Evolutionary conservation across 2,113 vertebrate genomes (phyloP), one percentile per base, ranked within the genome.

Genomic region (Emydocephalus ijimae): DNA sequence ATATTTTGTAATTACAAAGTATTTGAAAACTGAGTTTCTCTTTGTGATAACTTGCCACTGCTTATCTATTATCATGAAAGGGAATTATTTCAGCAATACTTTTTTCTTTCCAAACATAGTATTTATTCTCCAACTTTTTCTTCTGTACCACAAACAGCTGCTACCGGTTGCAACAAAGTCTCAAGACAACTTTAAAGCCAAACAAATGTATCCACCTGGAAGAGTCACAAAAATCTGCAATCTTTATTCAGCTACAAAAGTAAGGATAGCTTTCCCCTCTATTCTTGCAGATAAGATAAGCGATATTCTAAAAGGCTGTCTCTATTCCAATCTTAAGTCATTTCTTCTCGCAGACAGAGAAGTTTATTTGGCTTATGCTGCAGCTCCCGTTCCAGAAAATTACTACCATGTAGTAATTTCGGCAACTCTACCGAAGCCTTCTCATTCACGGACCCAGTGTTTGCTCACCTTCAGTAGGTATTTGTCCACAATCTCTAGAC

Each of bases 401-500:
- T 34, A n/a, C 29, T 23, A 21, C 74, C 18, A 20, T n/a, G n/a
- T n/a, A n/a, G n/a, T n/a, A n/a, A n/a, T n/a, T n/a, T n/a, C 4
- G 24, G 61, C 69, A 39, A 39, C 18, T 87, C 54, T 55, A 2
- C 54, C 11, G 9, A 56, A 39, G 4, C 29, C 8, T 89, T 39
- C 34, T 39, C 87, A 9, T n/a, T 34, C 54, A 18, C 20, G 8
- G 39, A 61, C 10, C 56, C 56, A 11, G 52, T 5, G 1, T 6
- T 48, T 0, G 29, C 96, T 97, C 97, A 99, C 99, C 99, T 99
- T 99, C 64, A 99, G 98, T 94, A 99, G 98, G 97, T 99, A 99
- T 96, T 99, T 99, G 96, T 99, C 99, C 94, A 99, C 97, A 18
- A 99, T 99, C 94, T 99, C 98, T 94, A 98, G 97, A 94, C 98